Base-by-base conservation (phyloP, 2,113 vertebrate species). In the Octodon degus region DNA sequence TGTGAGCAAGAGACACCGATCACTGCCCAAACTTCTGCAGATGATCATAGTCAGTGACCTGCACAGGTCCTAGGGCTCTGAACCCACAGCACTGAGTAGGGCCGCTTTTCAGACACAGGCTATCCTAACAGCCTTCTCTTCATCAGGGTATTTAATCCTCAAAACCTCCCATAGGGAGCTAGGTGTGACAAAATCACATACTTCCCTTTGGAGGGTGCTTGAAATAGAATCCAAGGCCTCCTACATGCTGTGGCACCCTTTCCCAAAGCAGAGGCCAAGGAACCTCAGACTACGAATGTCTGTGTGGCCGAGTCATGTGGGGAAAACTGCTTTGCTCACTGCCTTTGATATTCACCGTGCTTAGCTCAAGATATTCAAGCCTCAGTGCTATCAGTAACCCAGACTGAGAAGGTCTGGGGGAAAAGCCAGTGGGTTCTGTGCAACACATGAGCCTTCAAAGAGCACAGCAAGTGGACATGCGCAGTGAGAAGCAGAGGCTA, bases 231-330 rank as follows among this genome's bases (percentile, higher is more conserved):
- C 72, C 20, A 76, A 76, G 37, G 37, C 12, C 32, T 76, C 40
- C 72, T 53, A 47, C 37, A 88, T n/a, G 68, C 16, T 60, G 20
- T 58, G 55, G 55, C 55, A 58, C 14, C 16, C 55, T 58, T 58
- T 58, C 55, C 55, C 55, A 58, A 58, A 58, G 55, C 16, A 19
- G 55, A 17, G 22, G 37, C 72, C 62, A 67, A 79, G 58, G 83
- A 63, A 81, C 2, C 43, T 58, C 5, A 12, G 60, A 62, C 37
- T 67, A n/a, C 24, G 77, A 70, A n/a, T 1, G 37, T 5, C 40
- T 81, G 2, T 0, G 0, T 1, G 67, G 40, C 16, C 32, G 72
- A 27, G 7, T 4, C 3, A 50, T 2, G 30, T 12, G 32, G 60
- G 62, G 43, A 72, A 77, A 60, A 58, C 19, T 2, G 5, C 37